Base-by-base conservation (phyloP, 2,113 vertebrate genomes). In the Lethenteron reissneri region DNA sequence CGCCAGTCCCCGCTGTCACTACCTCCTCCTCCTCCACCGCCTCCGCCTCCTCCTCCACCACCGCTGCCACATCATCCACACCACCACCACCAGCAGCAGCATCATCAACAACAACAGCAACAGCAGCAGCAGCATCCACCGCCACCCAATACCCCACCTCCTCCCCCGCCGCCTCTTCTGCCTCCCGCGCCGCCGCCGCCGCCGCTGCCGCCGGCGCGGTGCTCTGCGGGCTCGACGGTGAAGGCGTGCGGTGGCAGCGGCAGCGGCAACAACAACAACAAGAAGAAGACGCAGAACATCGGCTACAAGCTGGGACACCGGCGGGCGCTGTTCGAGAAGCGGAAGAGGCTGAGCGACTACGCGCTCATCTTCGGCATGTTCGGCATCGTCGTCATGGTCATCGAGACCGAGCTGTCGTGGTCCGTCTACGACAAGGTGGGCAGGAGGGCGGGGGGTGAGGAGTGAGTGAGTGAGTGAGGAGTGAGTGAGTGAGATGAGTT, bases 301-400 rank as follows among this genome's bases (percentile, higher is more conserved):
- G 90, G 89, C 74, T 95, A 94, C 78, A 88, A 88, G 78, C 84
- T 94, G 15, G 90, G 89, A 72, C 88, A 90, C 76, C 84, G 90
- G 74, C 83, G 90, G 81, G 89, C 89, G 1, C 83, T 95, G 41
- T 95, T 94, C 25, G 89, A 95, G 83, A 95, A 94, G 83, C 83
- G 90, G 79, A 94, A 95, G 81, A 76, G 89, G 71, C 86, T 95
- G 75, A 95, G 90, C 7, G 90, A 95, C 84, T 95, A 95, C 74
- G 90, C 90, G 56, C 86, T 95, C 79, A 95, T 95, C 83, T 95
- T 95, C 72, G 90, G 90, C 78, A 95, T 95, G 90, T 95, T 95
- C 78, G 90, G 90, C 80, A 95, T 95, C 74, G 90, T 95, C 75
- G 86, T 94, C 81, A 95, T 95, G 89, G 90, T 94, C 81, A 95